These are phyloP conservation scores for Steinernema feltiae DNA, from an alignment of 1,140 invertebrate genomes.

Conservation along the genomic window DNA sequence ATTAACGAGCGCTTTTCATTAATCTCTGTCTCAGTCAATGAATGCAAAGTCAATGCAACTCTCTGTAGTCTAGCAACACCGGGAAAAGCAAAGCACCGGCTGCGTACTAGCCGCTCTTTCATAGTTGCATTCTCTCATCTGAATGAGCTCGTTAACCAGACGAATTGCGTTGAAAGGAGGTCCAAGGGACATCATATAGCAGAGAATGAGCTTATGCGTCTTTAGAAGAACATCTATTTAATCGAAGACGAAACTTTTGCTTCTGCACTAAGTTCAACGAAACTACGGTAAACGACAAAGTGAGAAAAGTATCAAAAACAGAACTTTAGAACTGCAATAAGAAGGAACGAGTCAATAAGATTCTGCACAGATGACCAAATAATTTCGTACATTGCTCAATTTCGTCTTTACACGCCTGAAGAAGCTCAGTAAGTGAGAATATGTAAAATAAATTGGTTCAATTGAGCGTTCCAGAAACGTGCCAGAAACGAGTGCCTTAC, in stretches of 20 bases:
- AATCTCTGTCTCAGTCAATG: too few relatives aligned
- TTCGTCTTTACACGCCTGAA: background rate
- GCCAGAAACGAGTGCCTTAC: background rate
- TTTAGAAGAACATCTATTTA: background rate
- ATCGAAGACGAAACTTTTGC: conserved; percentile 8
- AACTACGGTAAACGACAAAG: background rate
- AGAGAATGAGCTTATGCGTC: too few relatives aligned
- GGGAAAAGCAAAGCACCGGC: too few relatives aligned
- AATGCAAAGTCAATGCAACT: too few relatives aligned
- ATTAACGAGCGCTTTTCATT: background rate
- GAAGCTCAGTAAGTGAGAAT: too few relatives aligned
- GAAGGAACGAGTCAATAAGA: background rate
- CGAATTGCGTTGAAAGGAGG: too few relatives aligned
- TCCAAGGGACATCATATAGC: too few relatives aligned
- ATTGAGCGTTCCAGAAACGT: background rate
- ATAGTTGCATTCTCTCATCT: too few relatives aligned
- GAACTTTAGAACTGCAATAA: background rate
- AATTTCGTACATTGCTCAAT: conserved; percentile 1
- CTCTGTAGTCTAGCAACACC: too few relatives aligned
- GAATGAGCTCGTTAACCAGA: too few relatives aligned
- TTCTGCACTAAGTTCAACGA: background rate
- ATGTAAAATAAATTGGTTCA: background rate
- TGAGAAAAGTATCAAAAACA: too few relatives aligned
- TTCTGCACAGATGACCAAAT: background rate
- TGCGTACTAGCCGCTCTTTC: too few relatives aligned